phyloP scores from a whole-genome alignment of 2,113 vertebrate species.

The Indicator maculatus region DNA sequence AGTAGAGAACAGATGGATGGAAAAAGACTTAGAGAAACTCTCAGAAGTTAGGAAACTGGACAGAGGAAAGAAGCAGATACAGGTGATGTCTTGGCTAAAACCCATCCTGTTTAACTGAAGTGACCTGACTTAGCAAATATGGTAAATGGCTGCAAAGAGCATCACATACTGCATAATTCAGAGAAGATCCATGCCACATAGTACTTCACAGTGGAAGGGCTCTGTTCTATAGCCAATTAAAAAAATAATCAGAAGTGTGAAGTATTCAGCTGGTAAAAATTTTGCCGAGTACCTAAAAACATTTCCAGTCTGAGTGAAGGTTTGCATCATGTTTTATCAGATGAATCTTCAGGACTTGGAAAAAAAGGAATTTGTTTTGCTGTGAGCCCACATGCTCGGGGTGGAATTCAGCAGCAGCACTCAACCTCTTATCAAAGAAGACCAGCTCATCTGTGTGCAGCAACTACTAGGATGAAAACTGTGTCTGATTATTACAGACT shows the following conservation, averaged over 20 bases:
- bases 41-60: not conserved
- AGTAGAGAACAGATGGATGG: not conserved
- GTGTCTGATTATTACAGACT: not conserved
- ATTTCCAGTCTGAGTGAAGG: not conserved
- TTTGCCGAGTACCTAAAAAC: not conserved
- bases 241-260: not conserved
- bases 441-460: accelerated
- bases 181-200: not conserved
- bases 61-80: not conserved
- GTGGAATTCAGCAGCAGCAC: not conserved
- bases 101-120: not conserved
- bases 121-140: not conserved
- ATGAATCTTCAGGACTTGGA: not conserved
- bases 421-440: not conserved
- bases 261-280: not conserved
- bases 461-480: not conserved
- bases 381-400: not conserved
- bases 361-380: not conserved
- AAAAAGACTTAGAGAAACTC: not conserved
- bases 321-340: not conserved
- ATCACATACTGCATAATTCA: not conserved
- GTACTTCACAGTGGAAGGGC: not conserved
- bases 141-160: not conserved
- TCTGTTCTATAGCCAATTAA: not conserved
- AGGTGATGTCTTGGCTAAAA: not conserved